These are phyloP conservation scores for Leuciscus waleckii DNA, from an alignment of 2,797 vertebrate genomes.

Conservation along the genomic window DNA sequence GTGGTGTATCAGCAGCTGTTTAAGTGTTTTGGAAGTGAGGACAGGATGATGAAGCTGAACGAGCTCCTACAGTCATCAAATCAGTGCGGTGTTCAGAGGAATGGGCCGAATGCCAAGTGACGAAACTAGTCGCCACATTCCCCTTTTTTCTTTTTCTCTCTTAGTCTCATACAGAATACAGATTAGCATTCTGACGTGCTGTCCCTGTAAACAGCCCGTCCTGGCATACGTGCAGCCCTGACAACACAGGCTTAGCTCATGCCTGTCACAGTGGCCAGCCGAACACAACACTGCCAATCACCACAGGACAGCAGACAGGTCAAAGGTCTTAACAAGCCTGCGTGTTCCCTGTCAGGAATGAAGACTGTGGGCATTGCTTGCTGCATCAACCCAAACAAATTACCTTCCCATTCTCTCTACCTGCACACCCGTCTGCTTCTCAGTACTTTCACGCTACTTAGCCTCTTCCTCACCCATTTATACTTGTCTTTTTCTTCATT, in stretches of 20 bases:
- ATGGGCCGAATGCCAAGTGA: slow-evolving; percentile 20
- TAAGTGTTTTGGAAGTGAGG: slow-evolving; percentile 43
- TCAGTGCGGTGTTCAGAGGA: slow-evolving; percentile 11
- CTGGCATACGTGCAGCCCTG: slow-evolving; percentile 14
- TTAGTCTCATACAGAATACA: slow-evolving; percentile 32
- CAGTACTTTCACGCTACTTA: background rate
- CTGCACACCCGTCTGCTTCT: slow-evolving; percentile 32
- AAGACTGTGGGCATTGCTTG: slow-evolving; percentile 41
- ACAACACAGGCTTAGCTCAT: slow-evolving; percentile 18
- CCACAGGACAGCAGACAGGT: slow-evolving; percentile 31
- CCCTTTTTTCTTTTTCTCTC: background rate
- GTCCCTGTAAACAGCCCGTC: slow-evolving; percentile 18
- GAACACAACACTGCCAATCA: slow-evolving; percentile 48
- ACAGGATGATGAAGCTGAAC: slow-evolving; percentile 42
- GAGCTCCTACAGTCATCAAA: slow-evolving; percentile 38
- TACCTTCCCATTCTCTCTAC: slow-evolving; percentile 24
- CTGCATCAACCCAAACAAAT: slow-evolving; percentile 23
- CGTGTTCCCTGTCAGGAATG: slow-evolving; percentile 39
- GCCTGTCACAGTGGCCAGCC: slow-evolving; percentile 28
- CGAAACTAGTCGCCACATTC: slow-evolving; percentile 9
- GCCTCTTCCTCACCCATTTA: slow-evolving; percentile 5
- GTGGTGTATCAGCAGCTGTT: slow-evolving; percentile 10
- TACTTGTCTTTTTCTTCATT: slow-evolving; percentile 38
- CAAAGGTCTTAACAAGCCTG: slow-evolving; percentile 42
- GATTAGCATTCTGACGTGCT: slow-evolving; percentile 20